These are phyloP conservation scores for Rachycentron canadum DNA, from an alignment of 2,797 vertebrate species.

Conservation along the genomic window DNA sequence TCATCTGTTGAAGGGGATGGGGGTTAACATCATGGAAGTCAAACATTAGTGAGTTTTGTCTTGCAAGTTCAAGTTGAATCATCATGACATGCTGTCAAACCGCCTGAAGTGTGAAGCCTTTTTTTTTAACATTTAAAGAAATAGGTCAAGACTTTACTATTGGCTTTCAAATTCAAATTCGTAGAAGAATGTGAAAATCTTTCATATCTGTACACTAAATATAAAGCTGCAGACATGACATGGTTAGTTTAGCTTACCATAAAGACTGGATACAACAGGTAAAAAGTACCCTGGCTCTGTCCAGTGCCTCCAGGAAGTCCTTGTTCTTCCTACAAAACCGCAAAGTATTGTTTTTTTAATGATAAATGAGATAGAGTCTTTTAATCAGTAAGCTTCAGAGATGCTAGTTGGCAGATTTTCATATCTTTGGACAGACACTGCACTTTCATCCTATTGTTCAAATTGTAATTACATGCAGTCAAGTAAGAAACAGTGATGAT, in stretches of 20 bases:
- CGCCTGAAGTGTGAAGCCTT: not conserved
- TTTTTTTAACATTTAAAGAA: not conserved
- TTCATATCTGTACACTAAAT: not conserved
- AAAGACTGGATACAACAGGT: not conserved
- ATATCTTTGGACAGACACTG: not conserved
- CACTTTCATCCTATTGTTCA: not conserved
- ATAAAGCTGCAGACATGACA: not conserved
- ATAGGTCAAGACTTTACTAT: not conserved
- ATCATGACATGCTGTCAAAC: not conserved
- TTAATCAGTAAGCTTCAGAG: not conserved
- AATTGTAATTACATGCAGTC: not conserved
- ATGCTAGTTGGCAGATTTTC: not conserved
- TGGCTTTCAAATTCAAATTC: too few species aligned
- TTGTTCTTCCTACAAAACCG: not conserved
- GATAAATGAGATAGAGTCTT: not conserved
- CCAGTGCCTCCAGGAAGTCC: not conserved
- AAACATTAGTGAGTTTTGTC: constrained; percentile 16
- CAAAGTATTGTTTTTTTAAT: not conserved
- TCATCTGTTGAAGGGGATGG: constrained; percentile 19
- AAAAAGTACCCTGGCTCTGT: not conserved
- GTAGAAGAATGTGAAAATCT: not conserved
- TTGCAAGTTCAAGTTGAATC: constrained; percentile 12
- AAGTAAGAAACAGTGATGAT: not conserved
- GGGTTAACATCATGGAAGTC: not conserved
- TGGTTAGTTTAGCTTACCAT: not conserved